Evolutionary conservation across 2,113 vertebrate species (phyloP).

Genomic region (Nansenia antarctica): DNA sequence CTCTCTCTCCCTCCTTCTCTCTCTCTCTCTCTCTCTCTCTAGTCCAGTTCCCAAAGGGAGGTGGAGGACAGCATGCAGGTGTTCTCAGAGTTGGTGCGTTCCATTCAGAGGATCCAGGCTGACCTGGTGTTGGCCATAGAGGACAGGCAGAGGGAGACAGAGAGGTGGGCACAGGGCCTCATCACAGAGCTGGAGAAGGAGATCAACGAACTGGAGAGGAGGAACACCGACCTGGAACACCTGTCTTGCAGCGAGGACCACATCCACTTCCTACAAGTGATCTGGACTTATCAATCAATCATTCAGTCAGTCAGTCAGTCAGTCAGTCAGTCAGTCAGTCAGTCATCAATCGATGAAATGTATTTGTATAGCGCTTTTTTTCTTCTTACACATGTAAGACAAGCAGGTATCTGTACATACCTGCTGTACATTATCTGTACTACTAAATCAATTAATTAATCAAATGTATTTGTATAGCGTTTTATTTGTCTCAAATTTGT

Average conservation of each 20-base stretch:
- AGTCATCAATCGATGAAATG: no score
- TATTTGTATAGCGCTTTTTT: no score
- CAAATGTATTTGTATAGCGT: no score
- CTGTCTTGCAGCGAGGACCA: slow-evolving; percentile 73
- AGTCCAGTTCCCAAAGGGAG: slow-evolving; percentile 70
- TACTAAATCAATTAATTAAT: no score
- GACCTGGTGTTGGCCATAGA: slow-evolving; percentile 67
- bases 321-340: no score
- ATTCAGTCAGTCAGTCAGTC: no score
- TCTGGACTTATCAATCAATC: no score
- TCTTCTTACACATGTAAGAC: no score
- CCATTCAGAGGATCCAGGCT: slow-evolving; percentile 68
- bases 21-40: no score
- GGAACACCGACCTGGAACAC: slow-evolving; percentile 66
- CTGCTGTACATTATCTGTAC: no score
- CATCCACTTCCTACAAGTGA: slow-evolving; percentile 77
- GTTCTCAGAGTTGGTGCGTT: slow-evolving; percentile 68
- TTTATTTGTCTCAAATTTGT: not conserved
- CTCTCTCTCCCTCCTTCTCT: not conserved
- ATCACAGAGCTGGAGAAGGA: slow-evolving; percentile 69
- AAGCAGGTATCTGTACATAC: no score
- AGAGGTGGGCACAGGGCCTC: slow-evolving; percentile 59
- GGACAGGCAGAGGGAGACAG: slow-evolving; percentile 70
- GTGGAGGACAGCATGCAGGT: slow-evolving; percentile 69
- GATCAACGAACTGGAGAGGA: slow-evolving; percentile 59